Evolutionary conservation across 2,888 invertebrate species (phyloP).

Genomic region (Entomobrya proxima): DNA sequence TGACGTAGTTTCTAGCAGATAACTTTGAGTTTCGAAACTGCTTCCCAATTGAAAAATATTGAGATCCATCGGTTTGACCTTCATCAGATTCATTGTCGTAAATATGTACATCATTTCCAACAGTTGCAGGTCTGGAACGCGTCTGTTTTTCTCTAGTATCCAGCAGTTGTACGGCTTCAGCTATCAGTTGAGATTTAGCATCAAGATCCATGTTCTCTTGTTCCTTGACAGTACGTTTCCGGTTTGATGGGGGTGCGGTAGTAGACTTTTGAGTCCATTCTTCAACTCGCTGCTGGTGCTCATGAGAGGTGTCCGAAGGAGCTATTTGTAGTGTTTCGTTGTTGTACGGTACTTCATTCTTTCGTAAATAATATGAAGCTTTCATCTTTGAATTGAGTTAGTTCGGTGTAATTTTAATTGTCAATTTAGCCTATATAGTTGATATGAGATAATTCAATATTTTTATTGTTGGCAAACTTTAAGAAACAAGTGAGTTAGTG

Average conservation of each 20-base stretch:
- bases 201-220: slow-evolving; percentile 14
- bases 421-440: too few species aligned
- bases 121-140: background rate
- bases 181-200: slow-evolving; percentile 27
- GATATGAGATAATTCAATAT: too few species aligned
- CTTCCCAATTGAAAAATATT: background rate
- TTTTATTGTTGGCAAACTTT: too few species aligned
- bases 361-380: background rate
- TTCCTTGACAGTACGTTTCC: background rate
- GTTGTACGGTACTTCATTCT: background rate
- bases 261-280: slow-evolving; percentile 36
- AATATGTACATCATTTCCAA: background rate
- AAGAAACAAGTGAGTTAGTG: too few species aligned
- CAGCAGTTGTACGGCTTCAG: slow-evolving; percentile 36
- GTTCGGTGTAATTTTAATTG: too few species aligned
- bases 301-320: background rate
- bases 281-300: slow-evolving; percentile 32
- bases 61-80: background rate
- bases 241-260: slow-evolving; percentile 11
- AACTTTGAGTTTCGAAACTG: background rate
- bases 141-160: slow-evolving; percentile 36
- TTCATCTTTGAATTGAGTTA: background rate
- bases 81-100: background rate
- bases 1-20: slow-evolving; percentile 20
- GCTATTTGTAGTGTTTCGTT: background rate